A percentile compares a stretch with the other conserved stretches of the same genome.
Conservation (phyloP, 2,797 vertebrate species). For the Phoxinus dragarum region DNA sequence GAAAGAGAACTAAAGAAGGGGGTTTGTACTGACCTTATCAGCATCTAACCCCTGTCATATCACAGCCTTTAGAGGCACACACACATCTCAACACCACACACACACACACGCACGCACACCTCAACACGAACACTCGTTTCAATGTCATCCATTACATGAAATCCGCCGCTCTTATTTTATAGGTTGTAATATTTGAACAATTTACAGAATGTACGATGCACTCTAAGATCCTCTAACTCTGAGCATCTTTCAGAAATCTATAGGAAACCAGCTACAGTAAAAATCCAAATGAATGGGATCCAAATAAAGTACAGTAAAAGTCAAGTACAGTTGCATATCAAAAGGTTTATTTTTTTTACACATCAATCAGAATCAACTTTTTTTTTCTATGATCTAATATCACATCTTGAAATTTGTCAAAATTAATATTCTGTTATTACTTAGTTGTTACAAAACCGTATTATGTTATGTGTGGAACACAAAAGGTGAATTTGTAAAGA, state of each 20-base stretch:
- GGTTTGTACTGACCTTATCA: slow-evolving; percentile 85
- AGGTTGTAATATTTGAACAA: slow-evolving; percentile 19
- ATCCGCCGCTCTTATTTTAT: slow-evolving; percentile 50
- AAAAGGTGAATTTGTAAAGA: neutral
- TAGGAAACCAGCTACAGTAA: neutral
- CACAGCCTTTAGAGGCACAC: slow-evolving; percentile 70
- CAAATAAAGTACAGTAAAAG: neutral
- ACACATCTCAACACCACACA: slow-evolving; percentile 63
- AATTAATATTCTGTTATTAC: neutral
- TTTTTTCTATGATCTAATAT: neutral
- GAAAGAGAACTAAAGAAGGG: slow-evolving; percentile 81
- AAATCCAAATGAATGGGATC: neutral
- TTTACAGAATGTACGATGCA: slow-evolving; percentile 13
- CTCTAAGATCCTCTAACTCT: neutral
- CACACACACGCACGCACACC: slow-evolving; percentile 47
- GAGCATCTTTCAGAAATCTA: neutral
- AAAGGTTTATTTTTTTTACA: neutral
- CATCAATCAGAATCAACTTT: neutral
- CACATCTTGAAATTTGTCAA: neutral
- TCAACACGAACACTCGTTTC: slow-evolving; percentile 53
- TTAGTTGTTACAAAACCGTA: neutral
- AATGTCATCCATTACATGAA: slow-evolving; percentile 13
- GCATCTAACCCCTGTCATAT: slow-evolving; percentile 80
- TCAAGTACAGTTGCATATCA: neutral
- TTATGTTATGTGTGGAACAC: neutral